Evolutionary conservation across 2,797 vertebrate genomes (phyloP).

Genomic region (Rhincodon typus): DNA sequence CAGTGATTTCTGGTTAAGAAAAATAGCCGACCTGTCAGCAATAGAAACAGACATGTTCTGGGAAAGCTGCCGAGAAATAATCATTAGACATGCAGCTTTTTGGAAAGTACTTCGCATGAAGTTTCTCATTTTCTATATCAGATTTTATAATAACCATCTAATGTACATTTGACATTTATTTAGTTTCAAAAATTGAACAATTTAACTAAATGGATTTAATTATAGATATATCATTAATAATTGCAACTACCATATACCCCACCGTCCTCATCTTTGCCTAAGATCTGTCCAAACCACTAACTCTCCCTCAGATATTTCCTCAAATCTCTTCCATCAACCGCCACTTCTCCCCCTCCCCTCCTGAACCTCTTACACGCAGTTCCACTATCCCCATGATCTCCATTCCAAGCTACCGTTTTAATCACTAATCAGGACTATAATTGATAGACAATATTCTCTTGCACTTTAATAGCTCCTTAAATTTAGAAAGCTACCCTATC

Average conservation of each 20-base stretch:
- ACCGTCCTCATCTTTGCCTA: too few relatives aligned
- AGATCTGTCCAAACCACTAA: not conserved
- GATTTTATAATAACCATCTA: not conserved
- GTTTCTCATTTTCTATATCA: not conserved
- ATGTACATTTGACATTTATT: not conserved
- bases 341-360: not conserved
- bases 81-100: not conserved
- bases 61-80: not conserved
- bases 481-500: not conserved
- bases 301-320: not conserved
- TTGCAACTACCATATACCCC: too few relatives aligned
- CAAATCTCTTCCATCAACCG: not conserved
- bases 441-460: not conserved
- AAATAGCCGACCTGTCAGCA: not conserved
- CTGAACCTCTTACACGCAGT: too few relatives aligned
- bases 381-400: not conserved
- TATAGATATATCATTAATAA: not conserved
- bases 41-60: not conserved
- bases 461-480: not conserved
- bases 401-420: not conserved
- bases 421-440: not conserved
- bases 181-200: not conserved
- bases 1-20: not conserved
- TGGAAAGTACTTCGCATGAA: not conserved
- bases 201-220: not conserved